Evolutionary conservation across 2,888 invertebrate genomes (phyloP).

Genomic region (Galerucella nymphaeae): DNA sequence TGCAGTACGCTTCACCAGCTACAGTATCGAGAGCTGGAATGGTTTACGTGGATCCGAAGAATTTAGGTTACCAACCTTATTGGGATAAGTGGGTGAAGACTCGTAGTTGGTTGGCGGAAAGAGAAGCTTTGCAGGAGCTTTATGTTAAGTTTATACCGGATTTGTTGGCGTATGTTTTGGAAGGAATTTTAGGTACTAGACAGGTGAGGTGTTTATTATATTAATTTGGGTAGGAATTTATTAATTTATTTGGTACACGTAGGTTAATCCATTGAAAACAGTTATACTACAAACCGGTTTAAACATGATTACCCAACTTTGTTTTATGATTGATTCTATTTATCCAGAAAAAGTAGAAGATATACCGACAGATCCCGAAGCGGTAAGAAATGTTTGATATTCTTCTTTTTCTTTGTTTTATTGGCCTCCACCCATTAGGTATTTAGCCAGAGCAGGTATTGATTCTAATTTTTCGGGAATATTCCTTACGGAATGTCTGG

Average conservation of each 20-base stretch:
- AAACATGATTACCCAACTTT: constrained; percentile 88
- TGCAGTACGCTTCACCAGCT: constrained; percentile 92
- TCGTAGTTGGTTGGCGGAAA: constrained; percentile 67
- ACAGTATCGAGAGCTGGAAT: constrained; percentile 91
- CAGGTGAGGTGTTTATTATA: constrained; percentile 58
- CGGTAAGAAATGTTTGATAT: constrained; percentile 36
- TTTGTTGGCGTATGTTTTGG: constrained; percentile 76
- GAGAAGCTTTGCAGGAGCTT: constrained; percentile 66
- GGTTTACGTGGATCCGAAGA: constrained; percentile 94
- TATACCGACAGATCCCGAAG: constrained; percentile 55
- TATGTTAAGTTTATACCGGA: constrained; percentile 82
- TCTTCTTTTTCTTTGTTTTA: too few species aligned
- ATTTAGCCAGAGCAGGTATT: too few species aligned
- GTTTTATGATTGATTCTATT: constrained; percentile 82
- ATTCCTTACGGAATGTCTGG: too few species aligned
- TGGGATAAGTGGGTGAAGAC: constrained; percentile 85
- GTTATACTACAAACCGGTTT: constrained; percentile 87
- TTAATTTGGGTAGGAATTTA: neutral
- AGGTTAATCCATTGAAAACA: constrained; percentile 76
- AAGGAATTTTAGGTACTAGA: constrained; percentile 77
- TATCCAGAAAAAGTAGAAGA: constrained; percentile 62
- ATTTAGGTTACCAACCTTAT: constrained; percentile 86
- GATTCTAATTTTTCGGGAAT: too few species aligned
- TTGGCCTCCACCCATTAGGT: too few species aligned
- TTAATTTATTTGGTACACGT: constrained; percentile 49